Base-by-base conservation (phyloP, 2,113 vertebrate species). In the Bubo blakistoni region DNA sequence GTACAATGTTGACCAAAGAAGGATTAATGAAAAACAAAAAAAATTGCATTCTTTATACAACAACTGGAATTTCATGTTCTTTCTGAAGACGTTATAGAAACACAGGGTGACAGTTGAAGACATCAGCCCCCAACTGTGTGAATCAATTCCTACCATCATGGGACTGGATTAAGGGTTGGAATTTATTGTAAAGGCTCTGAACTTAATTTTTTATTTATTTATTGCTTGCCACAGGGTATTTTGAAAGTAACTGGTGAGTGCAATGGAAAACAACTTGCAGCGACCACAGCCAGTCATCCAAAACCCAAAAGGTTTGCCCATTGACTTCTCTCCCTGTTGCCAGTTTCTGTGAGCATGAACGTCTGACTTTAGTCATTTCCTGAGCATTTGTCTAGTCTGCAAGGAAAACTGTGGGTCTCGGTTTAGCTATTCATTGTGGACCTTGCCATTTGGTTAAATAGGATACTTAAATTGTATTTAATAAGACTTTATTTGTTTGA, bases 281-380 rank as follows among this genome's bases (percentile, higher is more conserved):
- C 10, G 16, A 83, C 86, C 83, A 59, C 81, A 92, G 20, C 61
- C 82, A 85, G 62, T 92, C 82, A 90, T 91, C 62, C 82, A 82
- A 89, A 91, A 54, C 59, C 78, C 88, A 67, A 71, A 61, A 91
- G 54, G 26, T 94, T 87, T 96, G 88, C 77, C 86, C 78, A 77
- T 44, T 69, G 77, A 29, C 34, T 51, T 70, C 54, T 88, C 49
- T 90, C 83, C 77, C 42, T 22, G 11, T 44, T 96, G 72, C 59
- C 67, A 88, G 70, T 52, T 95, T 88, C 55, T 77, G 80, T 89
- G 81, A 92, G 83, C n/a, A 40, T 38, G 81, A 88, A 57, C 9
- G 9, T 94, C 69, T 13, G 1, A 46, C 44, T 92, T 92, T 38
- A 95, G 85, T 95, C 34, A 95, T 96, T 96, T 95, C 90, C 88